Evolutionary conservation across 2,888 invertebrate species (phyloP), one percentile per base, ranked within the genome.

Genomic region (Xylota sylvarum): DNA sequence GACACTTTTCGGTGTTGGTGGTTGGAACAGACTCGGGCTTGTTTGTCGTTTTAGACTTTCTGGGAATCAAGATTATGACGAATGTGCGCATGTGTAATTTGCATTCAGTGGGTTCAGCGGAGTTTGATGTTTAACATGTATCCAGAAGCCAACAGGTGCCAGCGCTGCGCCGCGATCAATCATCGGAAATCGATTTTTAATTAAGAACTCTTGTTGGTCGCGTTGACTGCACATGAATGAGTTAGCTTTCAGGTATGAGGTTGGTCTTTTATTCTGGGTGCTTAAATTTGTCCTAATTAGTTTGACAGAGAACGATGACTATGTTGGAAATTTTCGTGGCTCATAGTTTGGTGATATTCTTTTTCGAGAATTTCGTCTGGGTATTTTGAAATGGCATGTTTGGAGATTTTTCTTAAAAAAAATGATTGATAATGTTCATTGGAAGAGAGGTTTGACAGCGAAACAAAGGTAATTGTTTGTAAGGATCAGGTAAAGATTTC

Each of bases 141-240:
- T 91, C 90, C 92, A 92, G 92, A 91, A 92, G 92, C 92, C 91
- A 92, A 92, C 92, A 92, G 92, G 92, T 92, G 92, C 92, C 91
- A 91, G 91, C 89, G 90, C 64, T 74, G 84, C 89, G 89, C 83
- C 89, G 90, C 90, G 91, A 92, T 92, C 92, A 92, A 92, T 92
- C 92, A 92, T 91, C 89, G 87, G 88, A 89, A 91, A 91, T 92
- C 91, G 91, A 92, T 91, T 91, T 91, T 92, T 92, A 92, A 92
- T 92, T 92, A 92, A 92, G 91, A 91, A 92, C 90, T 92, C 91
- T 92, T 92, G 92, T 92, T 92, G 80, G 84, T 80, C 72, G 80
- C 72, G 79, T 27, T 87, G 87, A 88, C 81, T 81, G 81, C 78
- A 77, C 56, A 69, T 83, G 84, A 84, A 82, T 78, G 76, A 55